Evolutionary conservation across 2,888 invertebrate species (phyloP), one percentile per base, ranked within the genome.

Genomic region (Eristalinus sepulchralis): DNA sequence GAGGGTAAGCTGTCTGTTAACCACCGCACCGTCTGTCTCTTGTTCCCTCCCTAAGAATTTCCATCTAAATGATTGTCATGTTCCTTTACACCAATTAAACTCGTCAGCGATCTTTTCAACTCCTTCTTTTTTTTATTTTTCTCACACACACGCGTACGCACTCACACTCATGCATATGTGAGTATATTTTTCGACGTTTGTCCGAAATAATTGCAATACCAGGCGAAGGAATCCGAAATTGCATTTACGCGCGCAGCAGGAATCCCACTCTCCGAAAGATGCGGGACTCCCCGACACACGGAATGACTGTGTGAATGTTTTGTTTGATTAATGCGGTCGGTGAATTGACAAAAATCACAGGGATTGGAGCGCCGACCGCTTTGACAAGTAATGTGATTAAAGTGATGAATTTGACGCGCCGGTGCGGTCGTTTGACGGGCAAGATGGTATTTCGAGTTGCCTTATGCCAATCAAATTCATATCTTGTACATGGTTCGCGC

Each of bases 161-260:
- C n/a, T n/a, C n/a, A n/a, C n/a, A n/a, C n/a, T n/a, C n/a, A 17
- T 17, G 13, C n/a, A n/a, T 39, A 6, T 47, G n/a, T n/a, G 17
- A 5, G 5, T 47, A 47, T 47, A 47, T 47, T 71, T 70, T 76
- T 62, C 34, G 68, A 70, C 76, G 71, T 76, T 80, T 77, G 60
- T 59, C 64, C 70, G 39, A 85, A 85, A 85, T 85, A 81, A 85
- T 85, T 85, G 82, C 82, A 85, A 85, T 78, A 78, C 73, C 78
- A 70, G 36, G 67, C 70, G 33, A 73, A 78, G 33, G 81, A 82
- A 85, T 85, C 68, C 70, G 55, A 82, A 82, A 85, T 77, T 78
- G 68, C 82, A 81, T 77, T 85, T 72, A 81, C 72, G 64, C 70
- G 63, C 84, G 60, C 80, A 80, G 81, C 81, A 75, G 73, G 81